Evolutionary conservation across 2,888 invertebrate species (phyloP).

Genomic region (Nemurella pictetii): DNA sequence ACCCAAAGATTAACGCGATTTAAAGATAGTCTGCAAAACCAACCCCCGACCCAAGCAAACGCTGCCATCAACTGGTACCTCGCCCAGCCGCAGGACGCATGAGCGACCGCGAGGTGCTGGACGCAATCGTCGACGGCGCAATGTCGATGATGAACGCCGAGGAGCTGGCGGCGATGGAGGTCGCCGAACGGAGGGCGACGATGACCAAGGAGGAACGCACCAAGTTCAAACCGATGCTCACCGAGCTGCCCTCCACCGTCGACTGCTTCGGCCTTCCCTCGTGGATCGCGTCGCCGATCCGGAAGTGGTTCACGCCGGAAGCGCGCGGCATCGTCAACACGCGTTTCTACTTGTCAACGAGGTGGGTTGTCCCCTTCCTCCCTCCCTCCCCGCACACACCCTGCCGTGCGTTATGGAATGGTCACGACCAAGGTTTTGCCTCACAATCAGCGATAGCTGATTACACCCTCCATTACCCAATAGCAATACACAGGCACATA

Average conservation of each 20-base stretch:
- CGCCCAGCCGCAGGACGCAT: background rate
- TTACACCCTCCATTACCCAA: too few species aligned
- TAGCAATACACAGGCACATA: too few species aligned
- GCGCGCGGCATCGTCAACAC: conserved; percentile 18
- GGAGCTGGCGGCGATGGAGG: background rate
- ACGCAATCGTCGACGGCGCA: background rate
- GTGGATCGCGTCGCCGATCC: conserved; percentile 8
- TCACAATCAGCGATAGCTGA: too few species aligned
- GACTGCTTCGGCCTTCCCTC: conserved; percentile 34
- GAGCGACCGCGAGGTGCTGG: background rate
- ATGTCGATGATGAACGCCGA: background rate
- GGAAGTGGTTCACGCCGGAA: conserved; percentile 21
- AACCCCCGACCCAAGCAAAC: too few species aligned
- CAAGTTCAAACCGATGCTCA: background rate
- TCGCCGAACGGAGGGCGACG: background rate
- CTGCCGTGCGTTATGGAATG: too few species aligned
- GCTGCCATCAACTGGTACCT: too few species aligned
- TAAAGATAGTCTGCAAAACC: too few species aligned
- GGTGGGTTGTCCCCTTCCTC: background rate
- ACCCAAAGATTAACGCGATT: too few species aligned
- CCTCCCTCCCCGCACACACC: too few species aligned
- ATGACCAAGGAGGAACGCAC: background rate
- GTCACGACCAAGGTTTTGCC: too few species aligned
- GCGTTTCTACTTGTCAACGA: conserved; percentile 27
- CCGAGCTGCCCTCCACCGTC: conserved; percentile 6